Base-by-base conservation (phyloP, 2,113 vertebrate species). In the Zingel zingel region DNA sequence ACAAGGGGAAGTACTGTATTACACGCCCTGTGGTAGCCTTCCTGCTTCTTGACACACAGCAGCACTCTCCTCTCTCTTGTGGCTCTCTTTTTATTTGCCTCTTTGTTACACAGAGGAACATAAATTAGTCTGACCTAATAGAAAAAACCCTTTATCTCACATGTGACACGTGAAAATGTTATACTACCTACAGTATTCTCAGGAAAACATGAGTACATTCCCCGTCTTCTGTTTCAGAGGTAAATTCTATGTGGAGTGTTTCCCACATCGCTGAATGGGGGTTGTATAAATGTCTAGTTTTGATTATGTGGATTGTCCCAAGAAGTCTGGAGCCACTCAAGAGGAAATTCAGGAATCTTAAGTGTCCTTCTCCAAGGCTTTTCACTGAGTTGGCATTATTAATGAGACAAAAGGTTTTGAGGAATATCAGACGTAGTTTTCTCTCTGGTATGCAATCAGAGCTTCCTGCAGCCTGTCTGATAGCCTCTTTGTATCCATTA, bases 291-390 rank as follows among this genome's bases (percentile, higher is more conserved):
- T 76, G 59, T 89, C 45, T 76, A 25, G 58, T 72, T 90, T 45
- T 82, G 71, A 89, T 88, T 83, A 81, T 61, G 74, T 70, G 53
- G 43, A 79, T 80, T 75, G 71, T 83, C 74, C 61, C 77, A 51
- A 57, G 54, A 86, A 36, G 66, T 69, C 76, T 74, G 58, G 27
- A 74, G 82, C 53, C 61, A 64, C 74, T 85, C 72, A 16, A 88
- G 74, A 79, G 67, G 36, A 74, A 84, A 78, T 54, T 36, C 59
- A 69, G 77, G 85, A 91, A 92, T 89, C 76, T 93, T 27, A 82
- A 90, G 86, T 51, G 85, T 77, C 61, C 65, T 74, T 47, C 57
- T 82, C 76, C 12, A 4, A 65, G 66, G 69, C 50, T 54, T 81
- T 79, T 67, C 30, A 10, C 67, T 50, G 48, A 75, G 57, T 36